Percentiles rank a stretch among this genome's conserved stretches.
Evolutionary conservation across 1,140 invertebrate species (phyloP).

Genomic region (Gonatopus flavifemur): DNA sequence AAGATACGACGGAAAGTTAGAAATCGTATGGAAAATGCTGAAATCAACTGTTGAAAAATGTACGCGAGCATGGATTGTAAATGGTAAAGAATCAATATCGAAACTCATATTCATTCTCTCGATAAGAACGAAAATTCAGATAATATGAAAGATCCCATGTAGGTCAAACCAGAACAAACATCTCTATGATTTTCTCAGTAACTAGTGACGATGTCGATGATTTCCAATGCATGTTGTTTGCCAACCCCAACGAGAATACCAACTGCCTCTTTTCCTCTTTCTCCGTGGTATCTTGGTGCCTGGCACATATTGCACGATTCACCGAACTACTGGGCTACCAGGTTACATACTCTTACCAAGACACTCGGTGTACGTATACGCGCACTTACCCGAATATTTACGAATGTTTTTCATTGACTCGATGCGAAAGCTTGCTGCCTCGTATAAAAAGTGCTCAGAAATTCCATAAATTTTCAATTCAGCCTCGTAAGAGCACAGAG

Average conservation of each 20-base stretch:
- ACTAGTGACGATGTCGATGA: constrained; percentile 33
- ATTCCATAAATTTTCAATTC: constrained; percentile 51
- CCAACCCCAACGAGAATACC: constrained; percentile 29
- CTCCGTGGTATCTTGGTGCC: constrained; percentile 31
- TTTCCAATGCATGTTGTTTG: constrained; percentile 43
- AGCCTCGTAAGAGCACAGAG: constrained; percentile 34
- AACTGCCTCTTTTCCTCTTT: too few species aligned
- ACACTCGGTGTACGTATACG: background rate
- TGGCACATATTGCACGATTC: constrained; percentile 33
- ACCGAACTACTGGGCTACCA: background rate
- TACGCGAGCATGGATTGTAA: too few species aligned
- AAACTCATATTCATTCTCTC: too few species aligned
- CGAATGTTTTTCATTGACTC: background rate
- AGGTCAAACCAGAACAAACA: constrained; percentile 26
- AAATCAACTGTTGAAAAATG: too few species aligned
- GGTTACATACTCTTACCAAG: background rate
- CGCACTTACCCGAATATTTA: background rate
- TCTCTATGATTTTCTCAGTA: too few species aligned
- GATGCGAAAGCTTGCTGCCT: constrained; percentile 5
- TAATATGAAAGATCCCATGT: too few species aligned
- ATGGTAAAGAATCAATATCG: too few species aligned
- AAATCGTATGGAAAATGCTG: background rate
- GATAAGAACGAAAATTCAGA: too few species aligned
- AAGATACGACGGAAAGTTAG: background rate
- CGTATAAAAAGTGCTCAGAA: constrained; percentile 39